Evolutionary conservation across 2,797 vertebrate species (phyloP).

Genomic region (Sebastes baramenuke): DNA sequence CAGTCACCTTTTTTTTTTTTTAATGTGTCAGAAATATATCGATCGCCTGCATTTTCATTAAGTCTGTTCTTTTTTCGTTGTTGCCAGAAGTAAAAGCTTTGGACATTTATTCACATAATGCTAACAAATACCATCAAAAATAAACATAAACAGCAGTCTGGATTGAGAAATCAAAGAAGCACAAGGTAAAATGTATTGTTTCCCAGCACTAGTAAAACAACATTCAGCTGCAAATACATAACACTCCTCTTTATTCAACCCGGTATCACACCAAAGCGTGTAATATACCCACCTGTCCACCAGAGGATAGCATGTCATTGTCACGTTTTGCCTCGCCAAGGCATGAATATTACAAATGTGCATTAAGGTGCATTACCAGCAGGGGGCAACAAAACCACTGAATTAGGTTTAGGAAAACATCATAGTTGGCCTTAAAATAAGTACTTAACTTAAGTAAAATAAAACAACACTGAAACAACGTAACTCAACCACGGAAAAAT

Average conservation of each 20-base stretch:
- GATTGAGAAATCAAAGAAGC: background rate
- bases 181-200: background rate
- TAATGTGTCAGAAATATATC: slow-evolving; percentile 6
- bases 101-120: background rate
- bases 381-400: no score
- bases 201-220: background rate
- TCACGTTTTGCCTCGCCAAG: no score
- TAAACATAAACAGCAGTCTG: background rate
- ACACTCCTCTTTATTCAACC: background rate
- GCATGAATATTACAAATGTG: no score
- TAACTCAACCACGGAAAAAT: no score
- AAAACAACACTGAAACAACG: no score
- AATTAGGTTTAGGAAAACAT: no score
- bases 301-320: no score
- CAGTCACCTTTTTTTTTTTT: slow-evolving; percentile 6
- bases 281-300: no score
- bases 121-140: background rate
- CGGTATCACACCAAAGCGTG: no score
- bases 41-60: slow-evolving; percentile 2
- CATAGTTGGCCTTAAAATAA: no score
- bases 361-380: no score
- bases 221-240: background rate
- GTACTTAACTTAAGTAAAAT: no score
- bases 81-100: slow-evolving; percentile 2
- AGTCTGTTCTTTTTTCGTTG: background rate